Conservation (phyloP, 2,797 vertebrate genomes). For the Neoniphon sammara region DNA sequence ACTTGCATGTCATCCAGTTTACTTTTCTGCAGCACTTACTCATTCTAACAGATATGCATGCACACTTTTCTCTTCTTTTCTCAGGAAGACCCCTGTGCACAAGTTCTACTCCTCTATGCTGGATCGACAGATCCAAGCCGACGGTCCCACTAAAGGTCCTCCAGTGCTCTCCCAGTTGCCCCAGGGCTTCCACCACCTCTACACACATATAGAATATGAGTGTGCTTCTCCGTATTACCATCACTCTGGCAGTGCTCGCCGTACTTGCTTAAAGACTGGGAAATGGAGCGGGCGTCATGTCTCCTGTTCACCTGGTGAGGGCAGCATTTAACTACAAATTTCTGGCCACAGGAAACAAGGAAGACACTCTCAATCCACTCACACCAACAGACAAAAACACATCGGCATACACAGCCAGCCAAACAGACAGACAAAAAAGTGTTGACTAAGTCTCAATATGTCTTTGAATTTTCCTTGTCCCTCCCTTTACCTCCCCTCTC, state of each 20-base stretch:
- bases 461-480: slow-evolving; percentile 18
- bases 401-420: background rate
- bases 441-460: slow-evolving; percentile 50
- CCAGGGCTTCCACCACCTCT: slow-evolving; percentile 90
- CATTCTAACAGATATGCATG: background rate
- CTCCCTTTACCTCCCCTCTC: slow-evolving; percentile 11
- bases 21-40: background rate
- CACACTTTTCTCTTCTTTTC: slow-evolving; percentile 17
- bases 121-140: slow-evolving; percentile 77
- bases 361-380: background rate
- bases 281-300: slow-evolving; percentile 98
- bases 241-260: slow-evolving; percentile 91
- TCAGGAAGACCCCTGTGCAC: slow-evolving; percentile 93
- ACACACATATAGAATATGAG: slow-evolving; percentile 94
- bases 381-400: background rate
- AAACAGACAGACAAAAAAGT: slow-evolving; percentile 26
- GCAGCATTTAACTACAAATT: slow-evolving; percentile 58
- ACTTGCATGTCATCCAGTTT: background rate
- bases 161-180: slow-evolving; percentile 83
- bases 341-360: no score
- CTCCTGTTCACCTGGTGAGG: slow-evolving; percentile 95
- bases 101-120: slow-evolving; percentile 87
- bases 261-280: slow-evolving; percentile 95
- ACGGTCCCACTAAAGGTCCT: slow-evolving; percentile 85
- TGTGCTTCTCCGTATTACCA: slow-evolving; percentile 93